A percentile compares a stretch with the other conserved stretches of the same genome.
Evolutionary conservation across 2,888 invertebrate genomes (phyloP).

Genomic region (Tenodera sinensis): DNA sequence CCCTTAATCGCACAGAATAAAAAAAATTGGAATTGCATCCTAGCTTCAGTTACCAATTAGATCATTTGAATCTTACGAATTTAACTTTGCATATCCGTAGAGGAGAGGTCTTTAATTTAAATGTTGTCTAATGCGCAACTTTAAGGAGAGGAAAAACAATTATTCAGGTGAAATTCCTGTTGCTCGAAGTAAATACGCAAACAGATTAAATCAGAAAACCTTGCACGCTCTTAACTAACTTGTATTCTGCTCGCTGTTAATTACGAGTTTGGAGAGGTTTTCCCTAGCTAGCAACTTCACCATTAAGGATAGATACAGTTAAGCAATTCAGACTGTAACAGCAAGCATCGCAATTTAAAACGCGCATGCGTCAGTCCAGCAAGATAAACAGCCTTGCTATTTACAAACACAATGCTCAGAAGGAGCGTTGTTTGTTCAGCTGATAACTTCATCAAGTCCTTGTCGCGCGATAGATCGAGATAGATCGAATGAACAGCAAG

Average conservation of each 20-base stretch:
- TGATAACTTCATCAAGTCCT: not conserved
- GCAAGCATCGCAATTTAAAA: not conserved
- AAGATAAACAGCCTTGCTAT: not conserved
- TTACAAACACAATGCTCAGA: not conserved
- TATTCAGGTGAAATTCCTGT: too few relatives aligned
- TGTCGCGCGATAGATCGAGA: not conserved
- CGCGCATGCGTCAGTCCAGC: not conserved
- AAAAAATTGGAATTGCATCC: too few relatives aligned
- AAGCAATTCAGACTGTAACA: not conserved
- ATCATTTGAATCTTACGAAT: too few relatives aligned
- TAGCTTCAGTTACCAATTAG: too few relatives aligned
- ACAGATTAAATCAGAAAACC: too few relatives aligned
- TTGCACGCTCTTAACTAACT: too few relatives aligned
- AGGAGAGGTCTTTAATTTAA: too few relatives aligned
- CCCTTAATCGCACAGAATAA: too few relatives aligned
- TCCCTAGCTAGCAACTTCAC: not conserved
- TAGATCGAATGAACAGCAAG: not conserved
- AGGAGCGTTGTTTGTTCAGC: not conserved
- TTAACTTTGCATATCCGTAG: too few relatives aligned
- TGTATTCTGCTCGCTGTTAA: not conserved
- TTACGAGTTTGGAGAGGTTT: not conserved
- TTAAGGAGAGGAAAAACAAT: too few relatives aligned
- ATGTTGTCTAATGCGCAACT: too few relatives aligned
- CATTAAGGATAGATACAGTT: not conserved
- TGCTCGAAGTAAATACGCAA: too few relatives aligned